Base-by-base conservation (phyloP, 2,797 vertebrate genomes). In the Fistularia commersonii region DNA sequence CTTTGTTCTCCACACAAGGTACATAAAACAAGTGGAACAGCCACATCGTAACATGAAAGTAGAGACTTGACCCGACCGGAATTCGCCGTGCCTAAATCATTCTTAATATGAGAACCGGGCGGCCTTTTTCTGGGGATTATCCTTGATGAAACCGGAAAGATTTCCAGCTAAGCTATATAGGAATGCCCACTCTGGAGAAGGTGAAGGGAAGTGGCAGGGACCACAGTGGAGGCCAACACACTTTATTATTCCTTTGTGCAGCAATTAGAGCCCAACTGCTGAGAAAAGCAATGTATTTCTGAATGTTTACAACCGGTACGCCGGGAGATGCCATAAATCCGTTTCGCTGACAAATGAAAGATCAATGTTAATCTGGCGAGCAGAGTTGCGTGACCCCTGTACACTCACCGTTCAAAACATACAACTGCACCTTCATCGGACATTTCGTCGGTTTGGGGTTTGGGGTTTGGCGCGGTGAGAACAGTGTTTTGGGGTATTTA, bases 81-180 rank as follows among this genome's bases (percentile, higher is more conserved):
- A 85, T 84, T 79, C 74, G 66, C 72, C 68, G 78, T 74, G 68
- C 72, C 77, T 64, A 83, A 88, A 86, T 84, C 78, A 79, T 74
- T 77, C 65, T 66, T 82, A 74, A 86, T 84, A 80, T 82, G 77
- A 77, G 77, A 62, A 74, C 70, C 32, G 56, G 54, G 63, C 58
- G 7, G 77, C 74, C 69, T 79, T 74, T 64, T 76, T 74, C 39
- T 6, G 66, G 72, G 86, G 89, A 89, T 89, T 88, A 91, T 89
- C 87, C 85, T 65, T 45, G 36, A 59, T 79, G 70, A 74, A 87
- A 83, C 87, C 89, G 88, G 89, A 90, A 91, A 89, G 84, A 88
- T 85, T 89, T 87, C 64, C 70, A 66, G 78, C 77, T 91, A 89
- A 91, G 89, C 89, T 90, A 88, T 80, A 80, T 54, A 45, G 86